These are phyloP conservation scores for Timandra comae DNA, from an alignment of 2,888 invertebrate genomes.

Conservation along the genomic window DNA sequence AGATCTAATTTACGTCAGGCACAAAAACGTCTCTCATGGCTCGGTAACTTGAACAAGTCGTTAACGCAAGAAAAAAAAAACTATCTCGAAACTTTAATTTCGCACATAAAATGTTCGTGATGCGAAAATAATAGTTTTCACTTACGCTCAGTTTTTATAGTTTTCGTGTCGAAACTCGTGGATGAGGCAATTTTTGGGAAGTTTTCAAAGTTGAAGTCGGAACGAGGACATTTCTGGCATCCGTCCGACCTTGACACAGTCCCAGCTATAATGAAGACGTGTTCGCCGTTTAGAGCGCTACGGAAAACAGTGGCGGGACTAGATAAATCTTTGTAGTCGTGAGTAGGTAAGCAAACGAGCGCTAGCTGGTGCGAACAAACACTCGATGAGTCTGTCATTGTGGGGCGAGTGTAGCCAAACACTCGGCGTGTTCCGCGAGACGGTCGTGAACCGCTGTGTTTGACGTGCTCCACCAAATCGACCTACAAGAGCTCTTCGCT, in stretches of 20 bases:
- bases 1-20: constrained; percentile 35
- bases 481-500: constrained; percentile 40
- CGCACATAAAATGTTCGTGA: constrained; percentile 33
- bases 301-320: constrained; percentile 24
- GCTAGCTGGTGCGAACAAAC: constrained; percentile 38
- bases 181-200: constrained; percentile 26
- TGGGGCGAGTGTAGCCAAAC: constrained; percentile 51
- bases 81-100: constrained; percentile 36
- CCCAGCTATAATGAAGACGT: constrained; percentile 12
- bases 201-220: constrained; percentile 13
- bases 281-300: constrained; percentile 11
- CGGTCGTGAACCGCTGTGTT: constrained; percentile 45
- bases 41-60: constrained; percentile 35
- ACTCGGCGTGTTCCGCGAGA: constrained; percentile 36
- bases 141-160: constrained; percentile 32
- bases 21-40: constrained; percentile 35
- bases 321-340: constrained; percentile 41
- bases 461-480: constrained; percentile 49
- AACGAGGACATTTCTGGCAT: constrained; percentile 5
- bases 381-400: constrained; percentile 40
- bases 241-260: constrained; percentile 13
- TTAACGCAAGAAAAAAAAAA: constrained; percentile 33
- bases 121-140: constrained; percentile 38
- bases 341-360: constrained; percentile 38
- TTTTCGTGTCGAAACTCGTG: constrained; percentile 24